A percentile compares a stretch with the other conserved stretches of the same genome.
Conservation (phyloP, 2,113 vertebrate species). For the Aegithalos caudatus region DNA sequence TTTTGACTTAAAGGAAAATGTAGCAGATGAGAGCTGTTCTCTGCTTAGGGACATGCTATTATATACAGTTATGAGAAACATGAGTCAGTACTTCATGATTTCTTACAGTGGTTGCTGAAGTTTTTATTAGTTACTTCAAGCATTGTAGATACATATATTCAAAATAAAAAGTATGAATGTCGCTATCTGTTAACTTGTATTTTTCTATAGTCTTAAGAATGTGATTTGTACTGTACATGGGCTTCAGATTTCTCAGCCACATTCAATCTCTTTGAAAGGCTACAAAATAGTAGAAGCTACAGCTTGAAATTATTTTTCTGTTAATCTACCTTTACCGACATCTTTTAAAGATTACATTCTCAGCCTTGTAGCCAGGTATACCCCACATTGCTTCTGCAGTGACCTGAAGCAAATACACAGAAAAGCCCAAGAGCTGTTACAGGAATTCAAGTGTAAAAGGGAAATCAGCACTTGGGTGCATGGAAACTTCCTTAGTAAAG, state of each 20-base stretch:
- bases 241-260: background rate
- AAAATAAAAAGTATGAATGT: slow-evolving; percentile 7
- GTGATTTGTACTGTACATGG: background rate
- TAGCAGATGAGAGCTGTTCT: background rate
- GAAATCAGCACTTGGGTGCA: background rate
- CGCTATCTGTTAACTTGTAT: background rate
- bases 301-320: background rate
- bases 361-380: background rate
- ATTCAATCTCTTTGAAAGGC: background rate
- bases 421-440: background rate
- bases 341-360: background rate
- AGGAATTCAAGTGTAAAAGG: background rate
- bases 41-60: background rate
- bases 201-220: background rate
- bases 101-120: background rate
- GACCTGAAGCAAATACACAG: background rate
- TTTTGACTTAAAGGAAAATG: background rate
- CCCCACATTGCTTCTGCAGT: background rate
- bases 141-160: background rate
- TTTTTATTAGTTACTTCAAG: background rate
- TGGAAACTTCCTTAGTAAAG: background rate
- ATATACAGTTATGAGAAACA: background rate
- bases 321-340: background rate
- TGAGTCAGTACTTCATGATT: background rate
- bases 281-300: background rate